These are phyloP conservation scores for Belgica antarctica DNA, from an alignment of 2,888 invertebrate genomes.

Conservation along the genomic window DNA sequence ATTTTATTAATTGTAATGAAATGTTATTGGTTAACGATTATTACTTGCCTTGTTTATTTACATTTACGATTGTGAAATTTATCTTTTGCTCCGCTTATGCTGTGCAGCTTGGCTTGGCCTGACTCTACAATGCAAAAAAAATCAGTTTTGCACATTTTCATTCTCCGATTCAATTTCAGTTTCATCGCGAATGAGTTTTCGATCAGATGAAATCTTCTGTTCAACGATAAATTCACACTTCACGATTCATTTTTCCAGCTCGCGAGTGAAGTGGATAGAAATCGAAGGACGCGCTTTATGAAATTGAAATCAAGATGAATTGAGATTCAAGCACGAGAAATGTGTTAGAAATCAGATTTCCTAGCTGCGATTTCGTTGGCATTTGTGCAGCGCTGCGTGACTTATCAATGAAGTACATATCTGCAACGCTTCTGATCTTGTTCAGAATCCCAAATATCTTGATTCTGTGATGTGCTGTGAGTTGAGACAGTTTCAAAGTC, in stretches of 20 bases:
- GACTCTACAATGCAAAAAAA: background rate
- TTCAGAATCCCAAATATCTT: too few relatives aligned
- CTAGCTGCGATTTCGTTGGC: conserved; percentile 2
- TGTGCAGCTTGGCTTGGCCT: background rate
- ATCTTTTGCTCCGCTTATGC: conserved; percentile 22
- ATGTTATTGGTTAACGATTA: conserved; percentile 44
- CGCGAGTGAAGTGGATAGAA: background rate
- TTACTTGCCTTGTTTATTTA: conserved; percentile 36
- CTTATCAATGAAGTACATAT: conserved; percentile 11
- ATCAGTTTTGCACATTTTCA: conserved; percentile 4
- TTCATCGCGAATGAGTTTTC: conserved; percentile 1
- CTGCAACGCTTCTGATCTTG: background rate
- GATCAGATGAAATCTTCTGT: conserved; percentile 13
- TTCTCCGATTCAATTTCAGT: conserved; percentile 1
- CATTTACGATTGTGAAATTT: conserved; percentile 31
- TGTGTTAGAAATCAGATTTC: background rate
- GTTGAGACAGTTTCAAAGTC: background rate
- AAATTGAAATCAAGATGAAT: conserved; percentile 21
- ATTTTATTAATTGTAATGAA: conserved; percentile 24
- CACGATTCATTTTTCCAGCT: conserved; percentile 12
- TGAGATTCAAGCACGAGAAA: background rate
- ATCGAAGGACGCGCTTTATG: conserved; percentile 26
- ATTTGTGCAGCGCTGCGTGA: conserved; percentile 5
- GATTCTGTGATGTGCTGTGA: too few relatives aligned
- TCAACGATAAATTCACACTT: conserved; percentile 22